A percentile compares a stretch with the other conserved stretches of the same genome.
Evolutionary conservation across 35 echinoderm and acorn worm species (phyloP).

Genomic region (Heliocidaris erythrogramma): DNA sequence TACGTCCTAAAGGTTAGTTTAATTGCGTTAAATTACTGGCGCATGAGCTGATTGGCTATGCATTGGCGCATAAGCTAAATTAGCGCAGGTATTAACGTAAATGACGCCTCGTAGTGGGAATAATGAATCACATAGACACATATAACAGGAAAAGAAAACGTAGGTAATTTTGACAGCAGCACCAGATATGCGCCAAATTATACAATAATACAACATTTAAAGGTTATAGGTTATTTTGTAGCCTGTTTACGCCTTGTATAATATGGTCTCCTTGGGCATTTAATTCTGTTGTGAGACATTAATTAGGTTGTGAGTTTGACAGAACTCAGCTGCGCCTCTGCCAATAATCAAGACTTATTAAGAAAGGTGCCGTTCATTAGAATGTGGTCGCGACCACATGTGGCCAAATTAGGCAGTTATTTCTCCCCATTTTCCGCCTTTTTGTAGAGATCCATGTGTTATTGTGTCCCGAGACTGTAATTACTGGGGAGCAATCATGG

Average conservation of each 20-base stretch:
- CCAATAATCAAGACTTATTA: conserved; percentile 13
- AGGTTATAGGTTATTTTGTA: background rate
- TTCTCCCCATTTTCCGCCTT: background rate
- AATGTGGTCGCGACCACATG: background rate
- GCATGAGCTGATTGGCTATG: too few species aligned
- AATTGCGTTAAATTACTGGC: too few species aligned
- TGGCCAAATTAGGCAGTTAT: background rate
- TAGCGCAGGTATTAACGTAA: too few species aligned
- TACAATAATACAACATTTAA: background rate
- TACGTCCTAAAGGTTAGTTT: too few species aligned
- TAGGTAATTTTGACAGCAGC: background rate
- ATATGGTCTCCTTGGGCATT: background rate
- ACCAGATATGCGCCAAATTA: background rate
- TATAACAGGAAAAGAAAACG: background rate
- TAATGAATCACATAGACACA: too few species aligned
- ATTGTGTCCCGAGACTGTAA: background rate
- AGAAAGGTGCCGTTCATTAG: background rate
- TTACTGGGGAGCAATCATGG: background rate
- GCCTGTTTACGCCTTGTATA: background rate
- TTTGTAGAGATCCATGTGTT: background rate
- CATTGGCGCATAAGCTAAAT: too few species aligned
- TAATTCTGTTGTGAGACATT: conserved; percentile 7
- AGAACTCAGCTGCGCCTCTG: background rate
- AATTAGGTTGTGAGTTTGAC: background rate
- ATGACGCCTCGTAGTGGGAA: too few species aligned